A percentile compares a stretch with the other conserved stretches of the same genome.
Conservation (phyloP, 2,888 invertebrate genomes). For the Chelonus formosanus region DNA sequence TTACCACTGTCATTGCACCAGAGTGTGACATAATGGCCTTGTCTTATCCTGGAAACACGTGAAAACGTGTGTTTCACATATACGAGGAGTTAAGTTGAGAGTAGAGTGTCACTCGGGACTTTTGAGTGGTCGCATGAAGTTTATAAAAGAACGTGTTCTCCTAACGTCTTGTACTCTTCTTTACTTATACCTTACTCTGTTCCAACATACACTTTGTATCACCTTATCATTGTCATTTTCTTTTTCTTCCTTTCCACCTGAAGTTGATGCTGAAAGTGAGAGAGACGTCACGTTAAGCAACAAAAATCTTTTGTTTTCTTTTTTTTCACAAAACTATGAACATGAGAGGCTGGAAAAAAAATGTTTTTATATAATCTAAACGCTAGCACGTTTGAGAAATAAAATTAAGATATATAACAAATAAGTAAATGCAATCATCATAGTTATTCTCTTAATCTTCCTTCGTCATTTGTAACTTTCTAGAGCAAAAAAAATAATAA, state of each 20-base stretch:
- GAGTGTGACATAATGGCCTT: slow-evolving; percentile 6
- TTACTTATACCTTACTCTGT: not conserved
- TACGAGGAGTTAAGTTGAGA: slow-evolving; percentile 5
- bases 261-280: no score
- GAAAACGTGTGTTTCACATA: slow-evolving; percentile 1
- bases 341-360: no score
- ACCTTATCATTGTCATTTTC: not conserved
- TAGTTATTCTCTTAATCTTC: no score
- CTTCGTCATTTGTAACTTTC: no score
- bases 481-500: no score
- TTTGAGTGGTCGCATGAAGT: slow-evolving; percentile 6
- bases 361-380: no score
- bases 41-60: slow-evolving; percentile 3
- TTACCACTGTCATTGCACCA: not conserved
- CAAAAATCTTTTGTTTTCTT: no score
- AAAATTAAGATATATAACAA: no score
- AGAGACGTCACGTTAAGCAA: no score
- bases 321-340: no score
- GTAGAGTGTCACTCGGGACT: slow-evolving; percentile 4
- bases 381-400: no score
- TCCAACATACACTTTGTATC: not conserved
- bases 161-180: not conserved
- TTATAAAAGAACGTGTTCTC: slow-evolving; percentile 1
- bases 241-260: not conserved
- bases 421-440: no score